phyloP scores from a whole-genome alignment of 1,140 invertebrate genomes.

The Meloidogyne exigua region DNA sequence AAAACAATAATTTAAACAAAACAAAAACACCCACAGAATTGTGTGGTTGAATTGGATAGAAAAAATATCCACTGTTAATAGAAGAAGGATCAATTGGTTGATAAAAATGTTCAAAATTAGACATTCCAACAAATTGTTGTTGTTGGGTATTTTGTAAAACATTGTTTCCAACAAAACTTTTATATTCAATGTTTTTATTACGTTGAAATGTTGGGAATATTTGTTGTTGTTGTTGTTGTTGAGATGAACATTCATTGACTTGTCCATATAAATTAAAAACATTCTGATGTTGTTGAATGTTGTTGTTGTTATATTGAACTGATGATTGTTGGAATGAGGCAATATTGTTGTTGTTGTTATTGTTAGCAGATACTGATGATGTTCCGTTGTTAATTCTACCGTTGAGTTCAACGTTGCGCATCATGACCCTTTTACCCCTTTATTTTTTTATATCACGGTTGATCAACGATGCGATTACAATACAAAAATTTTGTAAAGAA shows the following conservation, averaged over 20 bases:
- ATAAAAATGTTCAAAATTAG: neutral
- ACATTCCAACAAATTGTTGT: neutral
- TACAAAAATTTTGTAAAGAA: neutral
- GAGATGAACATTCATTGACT: conserved; percentile 18
- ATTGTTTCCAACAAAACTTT: neutral
- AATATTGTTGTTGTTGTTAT: neutral
- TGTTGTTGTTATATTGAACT: neutral
- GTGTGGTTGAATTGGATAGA: neutral
- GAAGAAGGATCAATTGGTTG: neutral
- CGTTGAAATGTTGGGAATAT: neutral
- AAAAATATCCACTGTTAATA: neutral
- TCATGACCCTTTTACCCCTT: conserved; percentile 3
- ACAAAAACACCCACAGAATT: neutral
- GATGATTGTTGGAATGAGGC: neutral
- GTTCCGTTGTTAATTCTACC: conserved; percentile 5
- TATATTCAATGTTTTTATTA: neutral
- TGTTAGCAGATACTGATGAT: too few relatives aligned
- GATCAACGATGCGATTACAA: conserved; percentile 21
- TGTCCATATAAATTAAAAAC: neutral
- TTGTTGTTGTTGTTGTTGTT: neutral
- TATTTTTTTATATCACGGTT: conserved; percentile 15
- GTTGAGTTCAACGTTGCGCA: neutral
- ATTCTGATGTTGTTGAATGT: neutral
- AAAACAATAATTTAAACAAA: neutral
- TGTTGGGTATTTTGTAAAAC: neutral